Percentiles rank a stretch among this genome's conserved stretches.
phyloP scores from a whole-genome alignment of 1,140 invertebrate species.

The Eurosta solidaginis region DNA sequence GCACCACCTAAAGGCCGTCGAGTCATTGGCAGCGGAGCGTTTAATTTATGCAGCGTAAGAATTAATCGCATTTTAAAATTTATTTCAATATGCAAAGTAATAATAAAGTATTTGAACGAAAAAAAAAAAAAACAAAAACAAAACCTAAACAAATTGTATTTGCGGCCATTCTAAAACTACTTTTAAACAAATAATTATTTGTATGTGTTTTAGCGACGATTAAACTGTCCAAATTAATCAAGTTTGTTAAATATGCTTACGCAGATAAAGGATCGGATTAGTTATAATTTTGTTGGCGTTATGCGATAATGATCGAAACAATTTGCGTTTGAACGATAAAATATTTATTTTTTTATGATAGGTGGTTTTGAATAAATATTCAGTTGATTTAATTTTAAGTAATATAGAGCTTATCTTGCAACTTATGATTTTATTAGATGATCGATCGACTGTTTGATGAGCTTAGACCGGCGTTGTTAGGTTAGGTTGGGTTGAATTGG shows the following conservation, averaged over 20 bases:
- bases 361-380: not conserved
- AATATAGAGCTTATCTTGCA: no score
- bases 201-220: not conserved
- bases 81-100: not conserved
- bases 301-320: not conserved
- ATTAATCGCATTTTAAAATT: constrained; percentile 17
- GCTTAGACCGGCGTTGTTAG: not conserved
- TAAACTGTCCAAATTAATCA: constrained; percentile 18
- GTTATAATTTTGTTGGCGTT: not conserved
- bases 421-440: no score
- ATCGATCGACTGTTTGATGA: not conserved
- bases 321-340: not conserved
- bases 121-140: not conserved
- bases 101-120: not conserved
- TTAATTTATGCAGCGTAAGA: constrained; percentile 12
- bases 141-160: not conserved
- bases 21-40: not conserved
- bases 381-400: no score
- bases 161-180: not conserved
- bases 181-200: not conserved
- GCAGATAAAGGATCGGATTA: not conserved
- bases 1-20: not conserved
- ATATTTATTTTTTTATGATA: not conserved
- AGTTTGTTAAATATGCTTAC: not conserved
- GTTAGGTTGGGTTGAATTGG: no score